Evolutionary conservation across 1,140 invertebrate genomes (phyloP), one percentile per base, ranked within the genome.

Genomic region (Drosophila kurseongensis): DNA sequence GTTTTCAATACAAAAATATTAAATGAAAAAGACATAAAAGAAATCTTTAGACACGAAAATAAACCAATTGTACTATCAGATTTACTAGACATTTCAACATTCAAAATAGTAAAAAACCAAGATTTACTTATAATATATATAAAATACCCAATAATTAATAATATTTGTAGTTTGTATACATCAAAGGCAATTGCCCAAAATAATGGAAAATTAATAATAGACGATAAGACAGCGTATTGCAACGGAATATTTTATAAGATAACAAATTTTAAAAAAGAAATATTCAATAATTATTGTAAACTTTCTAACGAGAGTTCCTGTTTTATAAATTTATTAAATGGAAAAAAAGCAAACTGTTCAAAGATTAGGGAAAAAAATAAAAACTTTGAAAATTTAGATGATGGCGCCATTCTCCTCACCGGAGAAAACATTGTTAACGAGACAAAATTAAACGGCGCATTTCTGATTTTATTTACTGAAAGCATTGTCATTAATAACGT

Each of bases 241-340:
- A n/a, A n/a, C n/a, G 38, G 38, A 40, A 40, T n/a, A n/a, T 40
- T 40, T 40, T 40, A 40, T n/a, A 40, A 40, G 13, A 40, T 40
- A 40, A 40, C 13, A 0, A n/a, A 40, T 40, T n/a, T n/a, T n/a
- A 40, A n/a, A 40, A 40, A 13, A 40, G 13, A 40, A n/a, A 13
- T 40, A 40, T 40, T 40, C 5, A n/a, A n/a, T 40, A 40, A 40
- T 8, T 32, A 32, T 7, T 32, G 29, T n/a, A 32, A 7, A 32
- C 29, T 32, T 8, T 32, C 29, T n/a, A 40, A 40, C 38, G 5
- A 40, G 13, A 13, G 38, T 13, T 13, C 13, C n/a, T 40, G 29
- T 32, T 32, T 7, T 7, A 32, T 32, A 32, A 32, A 32, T 32
- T 8, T 32, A 8, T 32, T 32, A 32, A 32, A 32, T 7, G 29